phyloP scores from a whole-genome alignment of 2,888 invertebrate genomes.

The Flabesymbios commensalis region DNA sequence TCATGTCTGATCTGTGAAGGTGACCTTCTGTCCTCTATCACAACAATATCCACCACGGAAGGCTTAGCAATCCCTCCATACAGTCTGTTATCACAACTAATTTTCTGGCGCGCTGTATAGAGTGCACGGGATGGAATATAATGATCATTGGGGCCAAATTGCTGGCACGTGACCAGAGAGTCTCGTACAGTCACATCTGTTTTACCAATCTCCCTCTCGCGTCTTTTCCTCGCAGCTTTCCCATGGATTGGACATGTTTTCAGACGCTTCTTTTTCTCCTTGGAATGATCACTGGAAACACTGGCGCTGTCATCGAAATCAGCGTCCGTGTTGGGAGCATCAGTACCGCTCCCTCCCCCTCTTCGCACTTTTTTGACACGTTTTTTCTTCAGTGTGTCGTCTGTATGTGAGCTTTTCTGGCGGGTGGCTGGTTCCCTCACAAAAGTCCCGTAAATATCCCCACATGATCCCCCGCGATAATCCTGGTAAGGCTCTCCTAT shows the following conservation, averaged over 20 bases:
- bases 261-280: constrained; percentile 3
- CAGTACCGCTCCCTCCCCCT: not conserved
- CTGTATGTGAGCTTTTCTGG: not conserved
- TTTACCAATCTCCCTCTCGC: not conserved
- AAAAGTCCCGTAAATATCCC: not conserved
- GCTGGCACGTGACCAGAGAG: too few relatives aligned
- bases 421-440: not conserved
- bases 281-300: constrained; percentile 17
- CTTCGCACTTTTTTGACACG: not conserved
- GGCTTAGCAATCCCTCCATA: too few relatives aligned
- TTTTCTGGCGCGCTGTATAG: too few relatives aligned
- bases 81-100: too few relatives aligned
- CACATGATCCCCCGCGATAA: too few relatives aligned
- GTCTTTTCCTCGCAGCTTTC: not conserved
- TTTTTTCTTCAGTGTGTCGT: not conserved
- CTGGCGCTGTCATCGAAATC: constrained; percentile 14
- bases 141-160: too few relatives aligned
- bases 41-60: too few relatives aligned
- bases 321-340: not conserved
- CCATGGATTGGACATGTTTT: constrained; percentile 12
- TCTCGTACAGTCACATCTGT: not conserved
- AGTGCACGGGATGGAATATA: too few relatives aligned
- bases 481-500: too few relatives aligned
- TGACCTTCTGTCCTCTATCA: too few relatives aligned
- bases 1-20: too few relatives aligned